Base-by-base conservation (phyloP, 2,113 vertebrate genomes). In the Amphiprion percula region DNA sequence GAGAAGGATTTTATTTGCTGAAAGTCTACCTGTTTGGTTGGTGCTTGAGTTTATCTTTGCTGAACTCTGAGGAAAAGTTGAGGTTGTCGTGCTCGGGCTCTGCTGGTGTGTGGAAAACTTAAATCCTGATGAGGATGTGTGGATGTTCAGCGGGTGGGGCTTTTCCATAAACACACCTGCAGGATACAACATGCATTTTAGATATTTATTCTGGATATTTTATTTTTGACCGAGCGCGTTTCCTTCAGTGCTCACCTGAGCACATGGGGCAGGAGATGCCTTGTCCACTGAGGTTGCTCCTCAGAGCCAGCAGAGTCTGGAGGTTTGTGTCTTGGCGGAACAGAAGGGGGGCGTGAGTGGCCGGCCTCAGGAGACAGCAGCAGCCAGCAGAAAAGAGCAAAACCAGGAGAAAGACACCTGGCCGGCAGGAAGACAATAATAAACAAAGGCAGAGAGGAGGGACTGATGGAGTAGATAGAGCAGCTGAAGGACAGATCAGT, bases 91-190 rank as follows among this genome's bases (percentile, higher is more conserved):
- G 81, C 90, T 90, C 79, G 89, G 90, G 10, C 80, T 33, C 0
- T 88, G 86, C 11, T 92, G 93, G 0, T 94, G 94, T 50, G 94
- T 91, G 37, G 93, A 86, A 93, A 96, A 91, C 89, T 95, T 83
- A 94, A 87, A 95, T 46, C 94, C 93, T 69, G 96, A 92, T 19
- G 96, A 95, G 46, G 87, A 61, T 0, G 94, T 87, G 70, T 95
- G 96, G 74, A 82, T 94, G 92, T 96, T 95, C 80, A 99, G 90
- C 83, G 88, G 95, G 77, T 95, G 96, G 6, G 98, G 97, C 86
- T 98, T 97, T 93, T 99, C 97, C 96, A 98, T 97, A 93, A 99
- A 99, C 84, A 98, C 95, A 93, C 98, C 97, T 99, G 88, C 86
- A 56, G 58, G 52, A 88, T 39, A 74, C 2, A 72, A 44, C 14